Base-by-base conservation (phyloP, 2,113 vertebrate genomes). In the Sisor rabdophorus region DNA sequence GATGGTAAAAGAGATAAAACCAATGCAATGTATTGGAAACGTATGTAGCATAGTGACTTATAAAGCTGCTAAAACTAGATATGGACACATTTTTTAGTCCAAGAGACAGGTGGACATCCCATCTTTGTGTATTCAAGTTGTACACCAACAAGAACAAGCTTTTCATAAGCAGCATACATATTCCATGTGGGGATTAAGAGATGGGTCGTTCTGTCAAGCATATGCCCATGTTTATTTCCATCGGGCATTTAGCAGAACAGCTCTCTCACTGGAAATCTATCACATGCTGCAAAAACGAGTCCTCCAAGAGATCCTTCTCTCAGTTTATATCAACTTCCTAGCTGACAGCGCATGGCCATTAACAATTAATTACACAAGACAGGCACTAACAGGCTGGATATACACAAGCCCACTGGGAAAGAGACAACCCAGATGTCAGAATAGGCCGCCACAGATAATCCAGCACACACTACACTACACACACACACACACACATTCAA, bases 341-440 rank as follows among this genome's bases (percentile, higher is more conserved):
- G 78, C 70, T 84, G 80, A 80, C 79, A 83, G 78, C 58, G 50
- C 55, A 61, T 53, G 68, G 71, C 81, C 76, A 82, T 86, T 84
- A 85, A 79, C 79, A 79, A 81, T 81, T 79, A 75, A 84, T 81
- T 81, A 79, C 73, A 77, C 64, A 48, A 79, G 83, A 81, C 83
- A 88, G 83, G 86, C 85, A 87, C 83, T 85, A 89, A 85, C 86
- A 85, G 83, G 84, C 83, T 87, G 85, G 80, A 86, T 88, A 87
- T 83, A 84, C 80, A 82, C 81, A 82, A 89, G 85, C 68, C 88
- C 80, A 84, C 50, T 81, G 85, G 71, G 83, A 80, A 74, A 82
- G 81, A 87, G 89, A 85, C 86, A 84, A 79, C 84, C 84, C 84
- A 82, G 75, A 80, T 84, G 83, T 81, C 78, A 50, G 83, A 79